Percentiles rank a stretch among this genome's conserved stretches.
phyloP scores from a whole-genome alignment of 2,797 vertebrate species.

The Hemibagrus guttatus region DNA sequence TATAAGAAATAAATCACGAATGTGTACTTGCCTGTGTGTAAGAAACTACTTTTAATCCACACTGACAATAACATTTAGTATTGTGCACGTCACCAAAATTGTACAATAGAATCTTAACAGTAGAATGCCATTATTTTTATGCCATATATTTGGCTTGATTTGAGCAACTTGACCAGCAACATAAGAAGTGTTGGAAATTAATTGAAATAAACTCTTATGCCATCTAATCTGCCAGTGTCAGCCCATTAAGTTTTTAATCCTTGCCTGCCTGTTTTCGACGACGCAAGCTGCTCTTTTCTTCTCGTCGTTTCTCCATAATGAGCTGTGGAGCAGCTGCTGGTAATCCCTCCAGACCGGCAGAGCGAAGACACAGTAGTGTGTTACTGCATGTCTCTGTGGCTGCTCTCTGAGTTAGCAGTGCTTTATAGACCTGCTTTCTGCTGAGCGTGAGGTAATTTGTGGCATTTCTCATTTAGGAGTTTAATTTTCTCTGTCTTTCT shows the following conservation, averaged over 20 bases:
- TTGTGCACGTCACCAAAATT: not conserved
- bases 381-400: slow-evolving; percentile 13
- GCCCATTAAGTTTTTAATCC: not conserved
- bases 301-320: not conserved
- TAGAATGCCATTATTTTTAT: not conserved
- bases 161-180: not conserved
- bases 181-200: not conserved
- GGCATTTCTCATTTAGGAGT: not conserved
- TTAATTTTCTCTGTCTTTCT: not conserved
- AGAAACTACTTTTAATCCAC: not conserved
- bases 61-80: not conserved
- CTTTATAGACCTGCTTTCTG: slow-evolving; percentile 16
- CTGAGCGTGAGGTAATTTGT: slow-evolving; percentile 2
- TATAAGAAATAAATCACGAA: too few species aligned
- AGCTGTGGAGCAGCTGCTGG: slow-evolving; percentile 28
- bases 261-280: slow-evolving; percentile 15
- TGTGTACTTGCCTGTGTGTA: too few species aligned
- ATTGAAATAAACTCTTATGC: slow-evolving; percentile 1
- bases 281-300: slow-evolving; percentile 13
- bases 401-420: not conserved
- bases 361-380: not conserved
- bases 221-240: slow-evolving; percentile 14
- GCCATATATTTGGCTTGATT: not conserved
- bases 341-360: slow-evolving; percentile 9
- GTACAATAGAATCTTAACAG: not conserved